Evolutionary conservation across 1,140 invertebrate genomes (phyloP), one percentile per base, ranked within the genome.

Genomic region (Drosophila miranda): DNA sequence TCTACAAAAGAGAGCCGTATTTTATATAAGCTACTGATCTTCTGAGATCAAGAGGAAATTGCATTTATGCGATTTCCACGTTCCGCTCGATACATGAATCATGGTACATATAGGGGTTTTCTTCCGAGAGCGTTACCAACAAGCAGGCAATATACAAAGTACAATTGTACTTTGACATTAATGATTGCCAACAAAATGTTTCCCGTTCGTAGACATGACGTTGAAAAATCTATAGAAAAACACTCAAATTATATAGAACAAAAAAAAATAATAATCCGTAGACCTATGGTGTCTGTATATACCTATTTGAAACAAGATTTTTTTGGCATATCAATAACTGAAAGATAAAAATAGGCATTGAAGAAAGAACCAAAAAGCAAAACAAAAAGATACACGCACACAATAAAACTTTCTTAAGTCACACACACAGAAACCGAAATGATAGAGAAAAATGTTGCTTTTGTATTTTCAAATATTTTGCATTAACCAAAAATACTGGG

Each of bases 321-420:
- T 68, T 84, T 87, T 87, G 82, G 75, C 82, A 87, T 87, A 87
- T 87, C 82, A 87, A 87, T 87, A 87, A 88, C 82, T 87, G 63
- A 87, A 88, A 69, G 61, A 76, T 87, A 87, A 67, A 87, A 87
- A 87, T 87, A 87, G 82, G 82, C 46, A 43, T 38, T 28, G 16
- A 50, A 61, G 53, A 80, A 70, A 80, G 67, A 53, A 82, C 53
- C 19, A 78, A 73, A 66, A 67, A 78, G 34, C 41, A 74, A 61
- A 64, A 67, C 46, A 81, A 72, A 58, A 54, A 63, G 48, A 60
- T 56, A 26, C 50, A 30, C 62, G 3, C 42, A 66, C 45, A 59
- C 48, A 55, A 42, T 41, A 43, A 56, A 64, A 64, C 13, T 53
- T 34, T 53, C 56, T 51, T 19, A 41, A 19, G 48, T 19, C 19